Base-by-base conservation (phyloP, 2,113 vertebrate species). In the Thymallus thymallus region DNA sequence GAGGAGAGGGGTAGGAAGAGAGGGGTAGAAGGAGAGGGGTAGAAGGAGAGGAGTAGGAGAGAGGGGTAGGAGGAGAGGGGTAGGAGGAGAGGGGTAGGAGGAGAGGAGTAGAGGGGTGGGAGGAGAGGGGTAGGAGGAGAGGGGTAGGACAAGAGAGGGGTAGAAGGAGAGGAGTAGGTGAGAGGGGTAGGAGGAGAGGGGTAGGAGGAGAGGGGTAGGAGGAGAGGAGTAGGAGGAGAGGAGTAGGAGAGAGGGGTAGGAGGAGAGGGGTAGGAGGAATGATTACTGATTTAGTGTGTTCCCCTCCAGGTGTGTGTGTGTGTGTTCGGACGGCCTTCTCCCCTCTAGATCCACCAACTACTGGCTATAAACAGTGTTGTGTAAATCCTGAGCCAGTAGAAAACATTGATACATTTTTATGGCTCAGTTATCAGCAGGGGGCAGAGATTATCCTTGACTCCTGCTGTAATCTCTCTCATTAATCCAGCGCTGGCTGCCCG, bases 361-460 rank as follows among this genome's bases (percentile, higher is more conserved):
- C 30, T 45, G 56, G 22, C 56, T 14, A 45, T 63, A 72, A 41
- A 60, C 32, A 68, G 46, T 18, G 10, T 3, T 30, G 63, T 55
- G 30, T 67, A 67, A 67, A 66, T 74, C 63, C 72, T 74, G 6
- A 18, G 18, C 29, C 16, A 20, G 65, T 20, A 68, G 24, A 58
- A 74, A 67, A 61, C 35, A 68, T 60, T 68, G 51, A 75, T 67
- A 67, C 41, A 60, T 45, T 60, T 74, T 18, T 60, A 26, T 24
- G 22, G 65, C 66, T 46, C 20, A 26, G 65, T 68, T 75, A 68
- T 66, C 64, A 58, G 64, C 64, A 55, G 30, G 72, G 63, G 48
- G n/a, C 4, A 9, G 26, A 74, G 64, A 75, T 75, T 45, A 68
- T 24, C 65, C 48, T 68, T 60, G 65, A 75, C 65, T 75, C 29